Evolutionary conservation across 2,797 vertebrate genomes (phyloP).

Genomic region (Sebastiscus tertius): DNA sequence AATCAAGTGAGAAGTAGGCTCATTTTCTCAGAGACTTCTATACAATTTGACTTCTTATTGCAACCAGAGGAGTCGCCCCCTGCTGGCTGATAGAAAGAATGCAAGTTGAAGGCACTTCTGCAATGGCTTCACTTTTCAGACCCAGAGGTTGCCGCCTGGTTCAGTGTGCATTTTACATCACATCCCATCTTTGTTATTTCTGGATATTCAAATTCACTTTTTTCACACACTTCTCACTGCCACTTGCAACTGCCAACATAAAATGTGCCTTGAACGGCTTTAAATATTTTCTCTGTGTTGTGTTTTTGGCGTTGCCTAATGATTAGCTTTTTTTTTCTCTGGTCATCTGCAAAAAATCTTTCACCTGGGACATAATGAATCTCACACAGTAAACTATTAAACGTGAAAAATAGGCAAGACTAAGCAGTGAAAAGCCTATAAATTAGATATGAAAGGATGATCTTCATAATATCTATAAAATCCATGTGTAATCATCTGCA

Average conservation of each 20-base stretch:
- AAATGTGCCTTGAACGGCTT: slow-evolving; percentile 25
- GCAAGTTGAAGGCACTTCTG: too few relatives aligned
- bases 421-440: slow-evolving; percentile 15
- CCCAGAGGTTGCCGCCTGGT: too few relatives aligned
- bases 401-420: slow-evolving; percentile 4
- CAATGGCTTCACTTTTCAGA: too few relatives aligned
- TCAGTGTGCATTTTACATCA: slow-evolving; percentile 2
- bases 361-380: slow-evolving; percentile 15
- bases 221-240: not conserved
- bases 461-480: slow-evolving; percentile 38
- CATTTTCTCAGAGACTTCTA: too few relatives aligned
- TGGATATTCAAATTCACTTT: too few relatives aligned
- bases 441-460: slow-evolving; percentile 55
- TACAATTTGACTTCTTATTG: too few relatives aligned
- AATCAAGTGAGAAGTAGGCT: too few relatives aligned
- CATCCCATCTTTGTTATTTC: not conserved
- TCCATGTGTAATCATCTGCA: slow-evolving; percentile 32
- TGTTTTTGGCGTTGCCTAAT: slow-evolving; percentile 32
- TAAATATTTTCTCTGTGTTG: slow-evolving; percentile 15
- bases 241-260: not conserved
- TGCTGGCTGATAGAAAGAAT: too few relatives aligned
- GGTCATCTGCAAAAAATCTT: slow-evolving; percentile 35
- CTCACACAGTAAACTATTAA: slow-evolving; percentile 6
- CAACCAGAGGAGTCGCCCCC: too few relatives aligned
- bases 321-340: slow-evolving; percentile 15